These are phyloP conservation scores for Lithobates sylvaticus DNA, from an alignment of 2,797 vertebrate genomes.

Conservation along the genomic window DNA sequence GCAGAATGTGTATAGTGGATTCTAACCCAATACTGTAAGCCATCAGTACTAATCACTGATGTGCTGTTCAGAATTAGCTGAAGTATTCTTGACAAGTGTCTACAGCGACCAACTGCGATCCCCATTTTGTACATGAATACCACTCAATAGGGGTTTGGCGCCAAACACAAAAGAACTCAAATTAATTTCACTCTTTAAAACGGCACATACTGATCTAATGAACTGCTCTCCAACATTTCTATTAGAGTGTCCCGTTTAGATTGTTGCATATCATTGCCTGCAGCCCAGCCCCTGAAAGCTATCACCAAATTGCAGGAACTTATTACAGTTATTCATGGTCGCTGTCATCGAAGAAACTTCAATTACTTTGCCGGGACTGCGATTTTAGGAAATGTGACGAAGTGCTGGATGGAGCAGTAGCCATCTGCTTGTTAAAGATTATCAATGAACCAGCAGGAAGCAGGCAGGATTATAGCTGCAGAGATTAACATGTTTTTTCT, in stretches of 20 bases:
- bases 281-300: constrained; percentile 28
- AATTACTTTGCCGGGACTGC: constrained; percentile 44
- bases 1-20: too few relatives aligned
- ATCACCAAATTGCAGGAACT: constrained; percentile 50
- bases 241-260: neutral
- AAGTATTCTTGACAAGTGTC: too few relatives aligned
- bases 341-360: constrained; percentile 48
- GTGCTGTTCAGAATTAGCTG: too few relatives aligned
- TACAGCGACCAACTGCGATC: neutral
- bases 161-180: neutral
- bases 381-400: constrained; percentile 53
- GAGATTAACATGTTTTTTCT: constrained; percentile 48
- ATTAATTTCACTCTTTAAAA: neutral
- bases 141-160: neutral
- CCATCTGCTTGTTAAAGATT: constrained; percentile 59
- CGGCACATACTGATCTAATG: neutral
- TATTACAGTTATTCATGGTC: constrained; percentile 33
- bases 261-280: constrained; percentile 11
- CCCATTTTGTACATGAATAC: neutral
- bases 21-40: too few relatives aligned
- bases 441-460: constrained; percentile 40
- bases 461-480: constrained; percentile 44
- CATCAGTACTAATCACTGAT: too few relatives aligned
- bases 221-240: constrained; percentile 5
- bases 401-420: constrained; percentile 34